Evolutionary conservation across 2,888 invertebrate species (phyloP), one percentile per base, ranked within the genome.

Genomic region (Acleris laterana): DNA sequence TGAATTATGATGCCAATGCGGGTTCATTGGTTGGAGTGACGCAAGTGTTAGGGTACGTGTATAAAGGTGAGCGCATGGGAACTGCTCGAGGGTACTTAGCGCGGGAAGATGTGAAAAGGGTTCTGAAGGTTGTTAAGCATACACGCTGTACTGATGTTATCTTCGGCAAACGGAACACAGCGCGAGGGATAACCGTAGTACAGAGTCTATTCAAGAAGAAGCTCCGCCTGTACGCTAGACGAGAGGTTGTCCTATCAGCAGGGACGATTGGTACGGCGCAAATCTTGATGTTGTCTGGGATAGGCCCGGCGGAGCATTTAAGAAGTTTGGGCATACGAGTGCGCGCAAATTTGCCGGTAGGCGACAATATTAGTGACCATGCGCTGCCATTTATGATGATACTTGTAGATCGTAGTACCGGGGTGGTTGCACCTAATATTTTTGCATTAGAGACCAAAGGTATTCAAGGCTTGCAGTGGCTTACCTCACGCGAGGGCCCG

Each of bases 191-290:
- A n/a, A 79, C 72, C 0, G 80, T 78, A 0, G 55, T 73, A 2
- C 74, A 74, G 22, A 70, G 64, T 0, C 53, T 69, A 9, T 16
- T 58, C 0, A 68, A 62, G 1, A 51, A 13, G 5, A 70, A 53
- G 0, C 6, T 84, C 1, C 71, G 59, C 0, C 20, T 88, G 1
- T 84, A 73, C 62, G 86, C 83, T 0, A 74, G 68, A 5, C 77
- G 72, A 17, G 89, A 88, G 69, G 84, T 90, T 0, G 78, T 90
- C 6, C 69, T 90, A 13, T 81, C 85, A 42, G 88, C 89, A 0
- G 90, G 90, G 0, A 65, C 88, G 0, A 68, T 89, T 1, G 85
- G 78, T 0, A 84, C 85, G 1, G 82, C 89, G 9, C 87, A 89
- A 48, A 76, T 90, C 62, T 65, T 90, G 58, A 77, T 86, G 85